Base-by-base conservation (phyloP, 2,888 invertebrate species). In the Metalampra italica region DNA sequence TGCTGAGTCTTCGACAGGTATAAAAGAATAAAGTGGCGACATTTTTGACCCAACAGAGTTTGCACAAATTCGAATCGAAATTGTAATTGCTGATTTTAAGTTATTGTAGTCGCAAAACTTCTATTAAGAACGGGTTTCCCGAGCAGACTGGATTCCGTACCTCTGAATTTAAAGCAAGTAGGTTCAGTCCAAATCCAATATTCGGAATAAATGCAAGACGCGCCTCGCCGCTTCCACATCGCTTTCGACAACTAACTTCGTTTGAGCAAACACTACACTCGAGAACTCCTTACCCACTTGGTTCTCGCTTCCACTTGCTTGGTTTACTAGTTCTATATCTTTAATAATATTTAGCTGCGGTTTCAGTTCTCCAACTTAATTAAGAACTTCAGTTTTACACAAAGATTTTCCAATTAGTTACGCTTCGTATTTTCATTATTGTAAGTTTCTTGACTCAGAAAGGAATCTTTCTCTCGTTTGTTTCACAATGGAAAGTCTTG, bases 181-280 rank as follows among this genome's bases (percentile, higher is more conserved):
- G 72, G 66, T 72, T 71, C 67, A 64, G 68, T 71, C 57, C 62
- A 69, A 75, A 77, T 77, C 70, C 71, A 76, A 78, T 78, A 74
- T 69, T 60, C 64, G 57, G 67, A 65, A 68, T 72, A 74, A 78
- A 74, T 75, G 69, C 71, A 71, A 71, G 71, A 60, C 64, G 64
- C 66, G 67, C 59, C 54, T 55, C 64, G 55, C 61, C 64, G 68
- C 71, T 67, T 71, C 61, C 64, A 68, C 71, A 68, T 71, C 67
- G 71, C 71, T 71, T 70, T 70, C 60, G 66, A 68, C 69, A 67
- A 68, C 70, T 75, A 75, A 77, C 75, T 80, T 75, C 70, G 75
- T 78, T 75, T 71, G 66, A 62, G 66, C 70, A 75, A 80, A 78
- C 72, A 77, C 78, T 76, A 57, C 55, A 54, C 50, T 57, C 52